These are phyloP conservation scores for Drosophila jambulina DNA, from an alignment of 1,140 invertebrate species.

Conservation along the genomic window DNA sequence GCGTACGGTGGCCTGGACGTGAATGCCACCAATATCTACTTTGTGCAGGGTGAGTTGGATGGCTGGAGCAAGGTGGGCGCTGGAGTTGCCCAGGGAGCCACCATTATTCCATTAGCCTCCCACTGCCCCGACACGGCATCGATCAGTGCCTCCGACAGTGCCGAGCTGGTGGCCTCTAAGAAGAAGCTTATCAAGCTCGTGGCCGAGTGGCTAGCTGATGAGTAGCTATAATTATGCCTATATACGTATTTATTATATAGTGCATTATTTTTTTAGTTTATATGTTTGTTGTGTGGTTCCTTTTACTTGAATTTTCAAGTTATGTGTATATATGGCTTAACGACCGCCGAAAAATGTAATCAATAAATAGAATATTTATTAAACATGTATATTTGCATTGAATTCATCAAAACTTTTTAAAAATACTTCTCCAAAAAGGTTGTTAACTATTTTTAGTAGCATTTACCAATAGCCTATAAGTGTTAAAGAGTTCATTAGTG, in stretches of 20 bases:
- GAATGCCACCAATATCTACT: slow-evolving; percentile 87
- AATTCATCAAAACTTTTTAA: not conserved
- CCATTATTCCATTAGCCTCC: slow-evolving; percentile 85
- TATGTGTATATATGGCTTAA: not conserved
- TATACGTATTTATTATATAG: not conserved
- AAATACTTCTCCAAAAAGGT: not conserved
- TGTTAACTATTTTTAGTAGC: not conserved
- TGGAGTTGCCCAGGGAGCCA: slow-evolving; percentile 55
- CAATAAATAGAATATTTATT: slow-evolving; percentile 25
- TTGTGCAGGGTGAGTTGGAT: slow-evolving; percentile 88
- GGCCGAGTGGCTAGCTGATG: slow-evolving; percentile 60
- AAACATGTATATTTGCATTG: not conserved
- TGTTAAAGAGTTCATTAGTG: not conserved
- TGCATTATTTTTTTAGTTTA: not conserved
- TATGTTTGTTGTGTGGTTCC: not conserved
- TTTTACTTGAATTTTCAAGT: not conserved
- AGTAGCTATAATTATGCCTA: not conserved
- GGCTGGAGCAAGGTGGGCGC: slow-evolving; percentile 89
- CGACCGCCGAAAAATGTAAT: not conserved
- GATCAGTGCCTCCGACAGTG: slow-evolving; percentile 84
- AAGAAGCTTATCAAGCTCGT: slow-evolving; percentile 57
- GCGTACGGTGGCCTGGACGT: slow-evolving; percentile 87
- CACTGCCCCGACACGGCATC: slow-evolving; percentile 89
- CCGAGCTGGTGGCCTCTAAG: slow-evolving; percentile 85
- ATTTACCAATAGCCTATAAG: no score